Conservation (phyloP, 2,113 vertebrate species). For the Ibidorhyncha struthersii region DNA sequence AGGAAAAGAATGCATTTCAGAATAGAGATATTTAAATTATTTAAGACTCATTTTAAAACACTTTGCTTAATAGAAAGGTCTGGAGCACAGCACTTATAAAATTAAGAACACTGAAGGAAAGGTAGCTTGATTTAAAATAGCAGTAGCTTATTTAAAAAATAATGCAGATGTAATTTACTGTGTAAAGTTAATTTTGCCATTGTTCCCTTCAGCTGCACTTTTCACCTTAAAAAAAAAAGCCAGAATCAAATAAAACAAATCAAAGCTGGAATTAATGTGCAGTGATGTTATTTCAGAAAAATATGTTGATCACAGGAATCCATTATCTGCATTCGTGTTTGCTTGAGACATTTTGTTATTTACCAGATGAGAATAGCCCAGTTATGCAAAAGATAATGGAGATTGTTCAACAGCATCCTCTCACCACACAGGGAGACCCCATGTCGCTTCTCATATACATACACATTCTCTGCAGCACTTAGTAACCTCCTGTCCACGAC, state of each 20-base stretch:
- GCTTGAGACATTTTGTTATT: background rate
- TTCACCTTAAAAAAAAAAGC: background rate
- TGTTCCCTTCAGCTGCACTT: background rate
- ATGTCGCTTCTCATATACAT: background rate
- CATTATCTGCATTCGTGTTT: background rate
- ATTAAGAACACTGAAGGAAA: slow-evolving; percentile 10
- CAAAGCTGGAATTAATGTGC: background rate
- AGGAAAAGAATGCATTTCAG: background rate
- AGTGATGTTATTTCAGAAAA: slow-evolving; percentile 13
- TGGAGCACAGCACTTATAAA: slow-evolving; percentile 7
- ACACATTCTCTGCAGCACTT: background rate
- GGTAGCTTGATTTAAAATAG: slow-evolving; percentile 16
- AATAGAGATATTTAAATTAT: slow-evolving; percentile 22
- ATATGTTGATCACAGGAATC: background rate
- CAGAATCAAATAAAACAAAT: background rate
- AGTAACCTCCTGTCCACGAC: background rate
- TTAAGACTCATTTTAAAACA: slow-evolving; percentile 26
- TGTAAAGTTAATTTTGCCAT: background rate
- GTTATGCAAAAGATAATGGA: background rate
- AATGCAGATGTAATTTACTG: slow-evolving; percentile 10
- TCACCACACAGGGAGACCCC: background rate
- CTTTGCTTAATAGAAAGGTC: slow-evolving; percentile 8
- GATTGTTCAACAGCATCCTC: background rate
- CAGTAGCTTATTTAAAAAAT: background rate
- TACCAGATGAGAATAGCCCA: background rate